Conservation (phyloP, 1,140 invertebrate species). For the Conopomorpha cramerella region DNA sequence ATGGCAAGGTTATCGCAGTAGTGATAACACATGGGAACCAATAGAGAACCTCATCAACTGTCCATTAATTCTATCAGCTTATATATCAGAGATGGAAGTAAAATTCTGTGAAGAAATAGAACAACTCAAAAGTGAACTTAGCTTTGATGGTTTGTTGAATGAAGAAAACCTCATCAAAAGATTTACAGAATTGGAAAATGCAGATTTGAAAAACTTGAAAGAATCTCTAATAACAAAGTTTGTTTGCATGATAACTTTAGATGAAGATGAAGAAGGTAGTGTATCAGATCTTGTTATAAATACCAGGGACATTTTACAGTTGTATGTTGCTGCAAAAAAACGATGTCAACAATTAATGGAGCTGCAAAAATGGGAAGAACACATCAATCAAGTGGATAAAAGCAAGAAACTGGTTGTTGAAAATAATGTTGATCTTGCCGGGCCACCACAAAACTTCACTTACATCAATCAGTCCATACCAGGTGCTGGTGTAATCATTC, state of each 20-base stretch:
- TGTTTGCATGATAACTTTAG: slow-evolving; percentile 33
- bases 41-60: slow-evolving; percentile 70
- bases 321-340: slow-evolving; percentile 34
- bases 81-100: slow-evolving; percentile 50
- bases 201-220: slow-evolving; percentile 24
- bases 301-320: slow-evolving; percentile 34
- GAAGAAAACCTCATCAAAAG: slow-evolving; percentile 37
- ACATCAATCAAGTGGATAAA: slow-evolving; percentile 65
- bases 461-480: slow-evolving; percentile 83
- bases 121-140: slow-evolving; percentile 37
- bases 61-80: slow-evolving; percentile 58
- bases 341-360: slow-evolving; percentile 65
- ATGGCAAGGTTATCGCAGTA: slow-evolving; percentile 78
- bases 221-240: slow-evolving; percentile 39
- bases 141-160: slow-evolving; percentile 32
- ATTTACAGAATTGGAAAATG: slow-evolving; percentile 25
- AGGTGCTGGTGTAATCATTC: slow-evolving; percentile 71
- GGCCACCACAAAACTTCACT: slow-evolving; percentile 78
- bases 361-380: slow-evolving; percentile 71
- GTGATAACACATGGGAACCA: slow-evolving; percentile 87
- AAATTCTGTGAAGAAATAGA: slow-evolving; percentile 31
- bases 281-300: slow-evolving; percentile 31
- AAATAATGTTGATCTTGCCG: slow-evolving; percentile 83
- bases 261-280: slow-evolving; percentile 24
- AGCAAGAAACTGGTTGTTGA: slow-evolving; percentile 66